Evolutionary conservation across 2,113 vertebrate species (phyloP).

Genomic region (Vulpes ferrilata): DNA sequence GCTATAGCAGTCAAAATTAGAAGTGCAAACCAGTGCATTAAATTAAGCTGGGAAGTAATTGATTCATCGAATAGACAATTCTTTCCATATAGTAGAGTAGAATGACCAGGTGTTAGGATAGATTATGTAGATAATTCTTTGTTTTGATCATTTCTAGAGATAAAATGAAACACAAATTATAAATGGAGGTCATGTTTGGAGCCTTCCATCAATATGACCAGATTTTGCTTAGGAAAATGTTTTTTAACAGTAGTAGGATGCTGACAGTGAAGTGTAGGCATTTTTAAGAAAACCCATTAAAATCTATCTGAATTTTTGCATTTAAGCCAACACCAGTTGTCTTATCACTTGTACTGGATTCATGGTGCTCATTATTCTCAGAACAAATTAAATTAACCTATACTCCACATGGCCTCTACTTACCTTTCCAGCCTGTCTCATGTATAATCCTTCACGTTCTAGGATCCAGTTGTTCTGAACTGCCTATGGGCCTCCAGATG

Average conservation of each 20-base stretch:
- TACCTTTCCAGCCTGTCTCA: neutral
- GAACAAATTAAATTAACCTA: neutral
- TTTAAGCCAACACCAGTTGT: neutral
- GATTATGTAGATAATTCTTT: neutral
- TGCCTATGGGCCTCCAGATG: neutral
- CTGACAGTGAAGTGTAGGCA: neutral
- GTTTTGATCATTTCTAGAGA: neutral
- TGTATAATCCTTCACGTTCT: neutral
- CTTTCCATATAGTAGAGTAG: neutral
- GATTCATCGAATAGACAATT: neutral
- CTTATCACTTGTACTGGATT: neutral
- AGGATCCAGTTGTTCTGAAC: neutral
- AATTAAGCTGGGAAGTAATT: slow-evolving; percentile 17
- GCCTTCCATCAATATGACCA: neutral
- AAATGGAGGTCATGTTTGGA: neutral
- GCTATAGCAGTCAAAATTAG: neutral
- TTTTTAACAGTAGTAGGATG: neutral
- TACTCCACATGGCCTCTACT: neutral
- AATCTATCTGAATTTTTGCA: neutral
- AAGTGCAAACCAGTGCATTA: neutral
- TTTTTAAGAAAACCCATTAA: neutral
- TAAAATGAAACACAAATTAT: neutral
- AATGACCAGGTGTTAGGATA: neutral
- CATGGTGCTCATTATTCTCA: neutral
- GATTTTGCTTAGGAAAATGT: neutral